Conservation (phyloP, 2,797 vertebrate genomes). For the Anisognathus igniventris region DNA sequence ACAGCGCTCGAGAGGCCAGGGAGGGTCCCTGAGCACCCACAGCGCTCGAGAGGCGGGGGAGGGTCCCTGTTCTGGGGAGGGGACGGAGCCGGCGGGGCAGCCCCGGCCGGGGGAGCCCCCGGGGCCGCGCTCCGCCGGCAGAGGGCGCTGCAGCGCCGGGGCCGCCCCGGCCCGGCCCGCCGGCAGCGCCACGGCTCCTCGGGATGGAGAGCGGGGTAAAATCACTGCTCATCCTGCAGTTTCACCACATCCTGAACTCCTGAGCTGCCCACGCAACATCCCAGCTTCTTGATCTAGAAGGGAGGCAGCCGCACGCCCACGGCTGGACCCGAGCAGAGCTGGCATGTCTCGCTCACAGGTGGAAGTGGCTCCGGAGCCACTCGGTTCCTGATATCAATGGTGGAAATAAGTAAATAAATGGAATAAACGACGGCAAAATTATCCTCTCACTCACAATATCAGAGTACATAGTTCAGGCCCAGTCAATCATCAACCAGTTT, state of each 20-base stretch:
- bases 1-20: background rate
- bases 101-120: fast-evolving
- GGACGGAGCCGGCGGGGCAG: fast-evolving
- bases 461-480: constrained; percentile 59
- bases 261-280: constrained; percentile 41
- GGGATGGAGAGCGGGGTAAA: background rate
- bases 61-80: fast-evolving
- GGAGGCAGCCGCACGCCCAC: constrained; percentile 14
- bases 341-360: background rate
- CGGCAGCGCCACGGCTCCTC: background rate
- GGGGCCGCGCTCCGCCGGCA: background rate
- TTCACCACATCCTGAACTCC: constrained; percentile 40
- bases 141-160: background rate
- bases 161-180: background rate
- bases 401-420: constrained; percentile 9
- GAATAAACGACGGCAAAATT: background rate
- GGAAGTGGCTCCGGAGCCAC: background rate
- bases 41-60: background rate
- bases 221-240: constrained; percentile 12
- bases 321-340: background rate
- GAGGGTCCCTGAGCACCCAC: background rate
- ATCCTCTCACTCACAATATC: constrained; percentile 40
- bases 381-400: background rate
- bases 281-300: constrained; percentile 20
- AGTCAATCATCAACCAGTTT: constrained; percentile 55